These are phyloP conservation scores for Heliconius aoede DNA, from an alignment of 2,888 invertebrate genomes.

Conservation along the genomic window DNA sequence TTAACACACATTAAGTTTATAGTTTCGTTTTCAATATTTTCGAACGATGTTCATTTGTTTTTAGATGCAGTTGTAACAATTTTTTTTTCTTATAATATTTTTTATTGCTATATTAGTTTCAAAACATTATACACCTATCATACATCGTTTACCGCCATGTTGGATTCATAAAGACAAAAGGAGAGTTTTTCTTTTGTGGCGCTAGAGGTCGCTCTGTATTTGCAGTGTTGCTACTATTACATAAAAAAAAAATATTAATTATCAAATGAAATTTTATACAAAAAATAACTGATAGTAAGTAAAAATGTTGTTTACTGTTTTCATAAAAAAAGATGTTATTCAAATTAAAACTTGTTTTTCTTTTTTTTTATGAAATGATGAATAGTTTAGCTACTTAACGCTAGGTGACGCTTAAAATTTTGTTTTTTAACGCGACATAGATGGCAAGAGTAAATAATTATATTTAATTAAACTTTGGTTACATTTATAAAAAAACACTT, in stretches of 20 bases:
- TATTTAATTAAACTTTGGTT: background rate
- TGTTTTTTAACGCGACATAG: background rate
- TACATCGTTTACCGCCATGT: conserved; percentile 82
- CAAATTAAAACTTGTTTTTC: background rate
- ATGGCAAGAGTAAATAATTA: conserved; percentile 9
- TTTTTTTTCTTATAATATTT: conserved; percentile 56
- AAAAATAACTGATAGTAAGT: too few relatives aligned
- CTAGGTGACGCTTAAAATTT: conserved; percentile 27
- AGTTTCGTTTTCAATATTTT: conserved; percentile 60
- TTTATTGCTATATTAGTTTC: conserved; percentile 75
- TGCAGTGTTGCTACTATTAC: conserved; percentile 57
- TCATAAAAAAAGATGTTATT: too few relatives aligned
- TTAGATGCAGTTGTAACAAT: conserved; percentile 55
- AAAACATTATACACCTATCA: conserved; percentile 82
- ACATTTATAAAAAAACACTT: background rate
- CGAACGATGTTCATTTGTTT: conserved; percentile 66
- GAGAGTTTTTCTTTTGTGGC: conserved; percentile 55
- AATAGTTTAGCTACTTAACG: conserved; percentile 22
- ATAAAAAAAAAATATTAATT: conserved; percentile 23
- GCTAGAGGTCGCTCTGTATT: conserved; percentile 60
- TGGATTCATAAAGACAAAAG: conserved; percentile 80
- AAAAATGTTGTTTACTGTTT: background rate
- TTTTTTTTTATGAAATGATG: background rate
- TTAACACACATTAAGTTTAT: conserved; percentile 57
- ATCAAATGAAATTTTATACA: background rate